Percentiles rank a stretch among this genome's conserved stretches.
phyloP scores from a whole-genome alignment of 2,797 vertebrate genomes.

The Pristis pectinata region DNA sequence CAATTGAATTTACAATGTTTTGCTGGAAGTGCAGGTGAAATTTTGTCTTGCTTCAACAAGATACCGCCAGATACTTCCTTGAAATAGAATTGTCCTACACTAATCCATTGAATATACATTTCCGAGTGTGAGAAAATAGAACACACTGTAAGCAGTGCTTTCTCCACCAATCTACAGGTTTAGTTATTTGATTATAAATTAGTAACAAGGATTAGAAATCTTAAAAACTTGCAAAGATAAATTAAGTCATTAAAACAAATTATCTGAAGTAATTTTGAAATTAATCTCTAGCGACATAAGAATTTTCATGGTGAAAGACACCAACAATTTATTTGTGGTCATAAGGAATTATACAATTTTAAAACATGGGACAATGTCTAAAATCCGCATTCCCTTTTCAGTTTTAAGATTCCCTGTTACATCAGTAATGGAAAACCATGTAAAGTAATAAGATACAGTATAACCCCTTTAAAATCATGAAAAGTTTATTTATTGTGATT shows the following conservation, averaged over 20 bases:
- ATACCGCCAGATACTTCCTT: neutral
- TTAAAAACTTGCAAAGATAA: neutral
- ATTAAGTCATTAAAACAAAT: neutral
- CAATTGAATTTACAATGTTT: neutral
- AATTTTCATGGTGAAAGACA: neutral
- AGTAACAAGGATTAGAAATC: neutral
- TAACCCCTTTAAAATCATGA: slow-evolving; percentile 51
- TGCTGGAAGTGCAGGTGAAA: neutral
- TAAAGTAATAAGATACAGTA: slow-evolving; percentile 17
- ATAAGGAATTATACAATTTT: slow-evolving; percentile 1
- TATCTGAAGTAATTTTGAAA: neutral
- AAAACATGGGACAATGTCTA: neutral
- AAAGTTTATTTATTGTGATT: slow-evolving; percentile 65
- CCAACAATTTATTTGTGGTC: neutral
- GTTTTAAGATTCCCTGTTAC: neutral
- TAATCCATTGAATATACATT: neutral
- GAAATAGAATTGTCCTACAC: neutral
- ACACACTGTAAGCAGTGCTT: neutral
- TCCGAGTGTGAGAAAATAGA: neutral
- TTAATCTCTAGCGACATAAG: neutral
- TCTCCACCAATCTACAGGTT: neutral
- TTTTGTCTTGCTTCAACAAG: neutral
- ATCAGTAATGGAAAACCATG: neutral
- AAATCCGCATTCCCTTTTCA: neutral
- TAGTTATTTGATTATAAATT: neutral